phyloP scores from a whole-genome alignment of 2,113 vertebrate species.

The Willisornis vidua region DNA sequence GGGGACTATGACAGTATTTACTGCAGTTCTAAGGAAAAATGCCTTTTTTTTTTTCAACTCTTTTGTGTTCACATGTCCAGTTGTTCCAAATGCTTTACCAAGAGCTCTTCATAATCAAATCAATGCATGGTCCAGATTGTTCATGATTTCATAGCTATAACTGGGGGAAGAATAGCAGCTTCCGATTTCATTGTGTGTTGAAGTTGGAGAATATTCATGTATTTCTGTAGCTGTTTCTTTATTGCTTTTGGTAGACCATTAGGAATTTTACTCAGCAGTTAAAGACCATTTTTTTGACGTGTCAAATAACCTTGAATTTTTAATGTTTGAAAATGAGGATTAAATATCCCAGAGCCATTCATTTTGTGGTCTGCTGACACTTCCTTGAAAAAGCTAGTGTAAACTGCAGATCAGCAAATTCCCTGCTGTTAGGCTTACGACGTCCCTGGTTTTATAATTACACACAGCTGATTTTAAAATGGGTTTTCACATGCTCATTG shows the following conservation, averaged over 20 bases:
- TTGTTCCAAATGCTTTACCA: not conserved
- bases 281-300: not conserved
- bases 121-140: not conserved
- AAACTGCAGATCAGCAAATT: conserved; percentile 50
- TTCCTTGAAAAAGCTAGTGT: not conserved
- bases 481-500: conserved; percentile 39
- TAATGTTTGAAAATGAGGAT: conserved; percentile 1
- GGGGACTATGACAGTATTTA: not conserved
- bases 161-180: not conserved
- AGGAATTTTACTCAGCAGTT: not conserved
- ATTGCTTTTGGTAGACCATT: not conserved
- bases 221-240: not conserved
- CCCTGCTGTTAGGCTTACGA: conserved; percentile 26
- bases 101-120: not conserved
- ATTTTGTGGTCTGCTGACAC: conserved; percentile 8
- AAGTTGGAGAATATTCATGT: not conserved
- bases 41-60: not conserved
- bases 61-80: not conserved
- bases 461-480: not conserved
- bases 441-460: not conserved
- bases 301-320: conserved; percentile 50
- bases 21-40: not conserved
- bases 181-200: not conserved
- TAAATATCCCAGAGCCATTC: conserved; percentile 45
- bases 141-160: not conserved